A percentile compares a stretch with the other conserved stretches of the same genome.
Evolutionary conservation across 2,797 vertebrate species (phyloP).

Genomic region (Spondyliosoma cantharus): DNA sequence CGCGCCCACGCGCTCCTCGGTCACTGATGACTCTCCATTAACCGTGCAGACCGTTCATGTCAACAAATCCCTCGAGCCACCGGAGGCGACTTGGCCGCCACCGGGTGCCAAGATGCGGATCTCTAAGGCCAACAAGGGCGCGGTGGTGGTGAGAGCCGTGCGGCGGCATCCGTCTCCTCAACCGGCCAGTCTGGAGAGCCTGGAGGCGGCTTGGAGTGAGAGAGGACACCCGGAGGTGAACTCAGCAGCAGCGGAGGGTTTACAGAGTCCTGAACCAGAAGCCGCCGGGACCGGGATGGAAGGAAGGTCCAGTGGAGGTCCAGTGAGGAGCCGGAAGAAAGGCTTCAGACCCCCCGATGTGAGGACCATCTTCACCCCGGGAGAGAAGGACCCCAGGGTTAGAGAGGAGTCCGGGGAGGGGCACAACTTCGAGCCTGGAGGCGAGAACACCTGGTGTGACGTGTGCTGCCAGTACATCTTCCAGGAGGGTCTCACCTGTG

Average conservation of each 20-base stretch:
- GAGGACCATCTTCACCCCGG: slow-evolving; percentile 83
- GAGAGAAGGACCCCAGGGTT: slow-evolving; percentile 79
- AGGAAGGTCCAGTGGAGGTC: slow-evolving; percentile 46
- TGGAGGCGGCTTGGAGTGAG: slow-evolving; percentile 67
- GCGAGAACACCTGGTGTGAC: slow-evolving; percentile 80
- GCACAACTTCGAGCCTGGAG: slow-evolving; percentile 76
- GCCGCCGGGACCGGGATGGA: slow-evolving; percentile 26
- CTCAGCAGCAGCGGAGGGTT: neutral
- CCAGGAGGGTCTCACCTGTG: slow-evolving; percentile 76
- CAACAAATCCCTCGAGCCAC: slow-evolving; percentile 18
- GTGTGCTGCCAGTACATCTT: slow-evolving; percentile 81
- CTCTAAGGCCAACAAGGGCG: slow-evolving; percentile 72
- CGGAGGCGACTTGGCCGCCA: slow-evolving; percentile 67
- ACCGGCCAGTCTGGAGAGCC: slow-evolving; percentile 62
- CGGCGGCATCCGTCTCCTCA: slow-evolving; percentile 66
- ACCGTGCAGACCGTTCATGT: slow-evolving; percentile 43
- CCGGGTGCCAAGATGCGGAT: slow-evolving; percentile 70
- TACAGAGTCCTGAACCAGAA: neutral
- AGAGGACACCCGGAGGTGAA: slow-evolving; percentile 13
- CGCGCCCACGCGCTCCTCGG: slow-evolving; percentile 63
- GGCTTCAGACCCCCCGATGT: slow-evolving; percentile 84
- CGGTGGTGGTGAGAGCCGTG: slow-evolving; percentile 60
- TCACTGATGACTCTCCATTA: slow-evolving; percentile 43
- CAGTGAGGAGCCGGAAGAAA: slow-evolving; percentile 72
- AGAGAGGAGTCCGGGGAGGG: slow-evolving; percentile 82